Conservation (phyloP, 2,113 vertebrate genomes). For the Tenrec ecaudatus region DNA sequence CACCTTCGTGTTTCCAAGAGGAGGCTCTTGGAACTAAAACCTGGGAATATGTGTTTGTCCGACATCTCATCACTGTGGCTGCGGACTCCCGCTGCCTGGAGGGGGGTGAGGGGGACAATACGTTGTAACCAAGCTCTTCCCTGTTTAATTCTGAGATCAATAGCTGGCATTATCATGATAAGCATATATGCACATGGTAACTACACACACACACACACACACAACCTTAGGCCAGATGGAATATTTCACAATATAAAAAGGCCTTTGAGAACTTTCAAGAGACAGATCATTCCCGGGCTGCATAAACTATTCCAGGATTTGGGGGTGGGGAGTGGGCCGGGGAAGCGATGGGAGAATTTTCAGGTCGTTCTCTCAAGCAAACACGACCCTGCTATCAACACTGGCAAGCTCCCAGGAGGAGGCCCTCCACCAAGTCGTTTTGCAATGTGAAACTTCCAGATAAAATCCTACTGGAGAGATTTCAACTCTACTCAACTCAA, state of each 20-base stretch:
- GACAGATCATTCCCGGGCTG: constrained; percentile 46
- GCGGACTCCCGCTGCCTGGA: background rate
- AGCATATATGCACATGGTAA: background rate
- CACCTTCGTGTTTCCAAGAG: background rate
- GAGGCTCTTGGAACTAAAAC: constrained; percentile 19
- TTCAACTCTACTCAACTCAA: background rate
- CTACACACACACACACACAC: background rate
- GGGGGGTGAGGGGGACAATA: background rate
- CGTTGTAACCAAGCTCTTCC: background rate
- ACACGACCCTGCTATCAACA: constrained; percentile 60
- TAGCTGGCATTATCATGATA: constrained; percentile 1
- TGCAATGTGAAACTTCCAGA: constrained; percentile 61
- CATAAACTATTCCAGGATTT: constrained; percentile 63
- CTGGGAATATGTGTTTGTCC: constrained; percentile 9
- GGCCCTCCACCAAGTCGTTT: background rate
- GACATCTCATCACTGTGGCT: background rate
- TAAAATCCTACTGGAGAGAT: constrained; percentile 36
- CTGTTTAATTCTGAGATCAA: background rate
- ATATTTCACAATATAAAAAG: constrained; percentile 34
- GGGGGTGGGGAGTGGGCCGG: background rate
- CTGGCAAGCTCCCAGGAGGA: constrained; percentile 53
- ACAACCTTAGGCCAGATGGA: background rate
- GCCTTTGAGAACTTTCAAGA: constrained; percentile 53
- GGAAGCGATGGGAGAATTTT: constrained; percentile 55
- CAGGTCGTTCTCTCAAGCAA: constrained; percentile 66